These are phyloP conservation scores for Microplitis mediator DNA, from an alignment of 1,140 invertebrate species.

Conservation along the genomic window DNA sequence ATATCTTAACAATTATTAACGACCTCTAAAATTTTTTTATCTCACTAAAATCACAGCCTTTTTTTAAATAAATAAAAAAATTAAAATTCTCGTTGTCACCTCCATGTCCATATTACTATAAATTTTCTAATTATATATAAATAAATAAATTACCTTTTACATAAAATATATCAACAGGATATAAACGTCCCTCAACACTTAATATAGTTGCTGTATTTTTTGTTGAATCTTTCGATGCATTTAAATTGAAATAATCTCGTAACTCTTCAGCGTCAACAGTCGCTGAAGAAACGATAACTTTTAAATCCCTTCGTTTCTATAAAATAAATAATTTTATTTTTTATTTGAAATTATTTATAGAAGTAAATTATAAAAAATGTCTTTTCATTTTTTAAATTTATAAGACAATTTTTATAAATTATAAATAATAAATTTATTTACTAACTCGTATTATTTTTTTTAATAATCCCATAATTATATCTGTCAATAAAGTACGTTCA, in stretches of 20 bases:
- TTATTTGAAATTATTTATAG: too few relatives aligned
- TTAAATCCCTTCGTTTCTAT: conserved; percentile 83
- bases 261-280: conserved; percentile 92
- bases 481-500: conserved; percentile 90
- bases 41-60: too few relatives aligned
- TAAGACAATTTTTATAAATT: not conserved
- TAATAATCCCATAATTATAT: conserved; percentile 91
- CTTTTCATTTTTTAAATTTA: too few relatives aligned
- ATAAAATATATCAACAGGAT: conserved; percentile 90
- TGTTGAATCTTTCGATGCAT: conserved; percentile 60
- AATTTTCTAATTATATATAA: too few relatives aligned
- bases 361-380: too few relatives aligned
- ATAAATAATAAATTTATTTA: conserved; percentile 16
- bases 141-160: too few relatives aligned
- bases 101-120: too few relatives aligned
- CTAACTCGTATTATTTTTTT: conserved; percentile 86
- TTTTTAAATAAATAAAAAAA: too few relatives aligned
- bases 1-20: too few relatives aligned
- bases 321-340: conserved; percentile 26
- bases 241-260: conserved; percentile 87
- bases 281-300: conserved; percentile 91
- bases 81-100: too few relatives aligned
- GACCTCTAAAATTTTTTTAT: too few relatives aligned
- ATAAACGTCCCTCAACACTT: conserved; percentile 86
- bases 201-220: conserved; percentile 82